Conservation (phyloP, 2,797 vertebrate species). For the Denticeps clupeoides region DNA sequence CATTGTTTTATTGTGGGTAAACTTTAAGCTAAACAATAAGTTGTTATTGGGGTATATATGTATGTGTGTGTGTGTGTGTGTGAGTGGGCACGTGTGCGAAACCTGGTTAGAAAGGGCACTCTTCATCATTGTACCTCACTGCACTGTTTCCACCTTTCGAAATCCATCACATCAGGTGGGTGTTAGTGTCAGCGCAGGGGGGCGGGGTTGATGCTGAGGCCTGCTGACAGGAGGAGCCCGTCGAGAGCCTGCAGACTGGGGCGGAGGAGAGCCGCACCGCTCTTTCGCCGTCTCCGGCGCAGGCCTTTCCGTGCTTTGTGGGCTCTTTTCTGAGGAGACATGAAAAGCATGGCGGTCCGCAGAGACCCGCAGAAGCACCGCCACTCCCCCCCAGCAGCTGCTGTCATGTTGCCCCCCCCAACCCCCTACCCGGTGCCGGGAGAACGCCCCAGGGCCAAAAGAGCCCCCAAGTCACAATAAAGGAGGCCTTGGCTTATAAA, state of each 20-base stretch:
- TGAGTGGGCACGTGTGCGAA: no score
- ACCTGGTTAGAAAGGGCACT: no score
- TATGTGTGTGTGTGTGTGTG: no score
- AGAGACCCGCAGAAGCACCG: slow-evolving; percentile 27
- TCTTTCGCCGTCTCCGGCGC: not conserved
- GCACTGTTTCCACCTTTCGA: slow-evolving; percentile 20
- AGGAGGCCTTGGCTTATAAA: slow-evolving; percentile 45
- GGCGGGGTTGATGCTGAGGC: slow-evolving; percentile 30
- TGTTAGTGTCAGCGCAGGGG: slow-evolving; percentile 11
- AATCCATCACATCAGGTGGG: slow-evolving; percentile 43
- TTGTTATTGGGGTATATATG: no score
- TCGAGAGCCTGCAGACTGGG: slow-evolving; percentile 20
- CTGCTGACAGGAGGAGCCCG: slow-evolving; percentile 38
- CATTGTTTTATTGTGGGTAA: no score
- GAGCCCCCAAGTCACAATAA: slow-evolving; percentile 66
- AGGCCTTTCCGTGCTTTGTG: no score
- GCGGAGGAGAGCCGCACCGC: not conserved
- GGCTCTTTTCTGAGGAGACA: slow-evolving; percentile 24
- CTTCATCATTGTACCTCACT: not conserved
- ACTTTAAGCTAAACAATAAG: no score
- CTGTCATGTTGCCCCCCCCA: slow-evolving; percentile 50
- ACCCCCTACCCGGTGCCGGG: slow-evolving; percentile 66
- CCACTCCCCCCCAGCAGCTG: slow-evolving; percentile 67
- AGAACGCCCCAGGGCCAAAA: slow-evolving; percentile 78
- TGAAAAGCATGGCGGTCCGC: slow-evolving; percentile 45